Evolutionary conservation across 2,113 vertebrate species (phyloP), one percentile per base, ranked within the genome.

Genomic region (Andinoacara biseriatus): DNA sequence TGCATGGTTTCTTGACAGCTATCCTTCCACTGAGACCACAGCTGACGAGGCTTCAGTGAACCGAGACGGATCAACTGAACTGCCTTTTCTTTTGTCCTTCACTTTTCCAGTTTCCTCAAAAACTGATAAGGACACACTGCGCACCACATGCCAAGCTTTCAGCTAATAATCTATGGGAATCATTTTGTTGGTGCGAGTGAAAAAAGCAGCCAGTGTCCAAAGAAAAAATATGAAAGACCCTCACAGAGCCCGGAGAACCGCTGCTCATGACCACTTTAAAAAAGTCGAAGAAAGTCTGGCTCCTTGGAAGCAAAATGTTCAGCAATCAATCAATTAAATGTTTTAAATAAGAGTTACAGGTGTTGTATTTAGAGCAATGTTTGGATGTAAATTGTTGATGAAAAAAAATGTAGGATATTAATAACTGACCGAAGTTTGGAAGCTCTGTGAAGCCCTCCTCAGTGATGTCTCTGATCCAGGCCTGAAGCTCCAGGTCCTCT

Each of bases 401-500:
- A 40, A 10, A 35, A 6, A 5, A 49, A 49, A 15, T 17, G 13
- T 5, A 31, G 13, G 58, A 40, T 35, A 38, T 58, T 40, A 3
- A 7, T 58, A 75, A 75, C 88, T 85, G 33, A 95, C 95, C 95
- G 82, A 96, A 96, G 10, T 63, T 31, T 14, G 94, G 93, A 17
- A 94, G 62, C 4, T 95, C 92, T 2, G 72, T 76, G 77, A 96
- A 95, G 49, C 94, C 95, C 29, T 96, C 90, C n/a, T 82, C 29
- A 20, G 89, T 18, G 11, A 94, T 62, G 9, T 95, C 94, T 58
- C n/a, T 63, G 78, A 95, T 88, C 94, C 95, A 96, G 5, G 90
- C 92, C 80, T 96, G 95, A n/a, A 96, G 92, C 87, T 96, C 95
- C 0, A 10, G 29, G 74, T 95, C 95, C 46, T 89, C n/a, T 8